Conservation (phyloP, 2,113 vertebrate species). For the Alligator mississippiensis region DNA sequence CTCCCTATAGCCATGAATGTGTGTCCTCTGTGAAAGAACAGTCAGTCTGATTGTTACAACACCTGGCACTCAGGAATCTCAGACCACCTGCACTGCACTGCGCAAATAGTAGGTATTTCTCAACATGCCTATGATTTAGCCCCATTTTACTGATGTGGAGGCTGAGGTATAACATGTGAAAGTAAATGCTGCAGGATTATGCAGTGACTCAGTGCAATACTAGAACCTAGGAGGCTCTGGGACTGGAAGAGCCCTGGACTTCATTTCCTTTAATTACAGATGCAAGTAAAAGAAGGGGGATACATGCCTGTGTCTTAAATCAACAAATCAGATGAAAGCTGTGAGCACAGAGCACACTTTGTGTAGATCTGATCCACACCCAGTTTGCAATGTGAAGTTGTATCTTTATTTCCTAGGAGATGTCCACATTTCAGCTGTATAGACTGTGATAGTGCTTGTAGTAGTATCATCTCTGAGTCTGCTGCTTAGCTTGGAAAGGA, state of each 20-base stretch:
- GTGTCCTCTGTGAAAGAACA: neutral
- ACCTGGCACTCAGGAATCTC: neutral
- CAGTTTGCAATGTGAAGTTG: neutral
- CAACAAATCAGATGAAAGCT: neutral
- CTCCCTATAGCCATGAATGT: neutral
- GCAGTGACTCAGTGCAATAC: neutral
- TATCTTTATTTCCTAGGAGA: neutral
- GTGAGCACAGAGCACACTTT: neutral
- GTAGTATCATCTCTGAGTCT: neutral
- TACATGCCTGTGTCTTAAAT: neutral
- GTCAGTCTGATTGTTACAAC: neutral
- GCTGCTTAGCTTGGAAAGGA: fast-evolving
- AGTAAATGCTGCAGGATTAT: neutral
- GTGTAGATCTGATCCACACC: neutral
- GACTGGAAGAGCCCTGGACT: neutral
- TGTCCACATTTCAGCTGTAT: fast-evolving
- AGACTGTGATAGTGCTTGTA: neutral
- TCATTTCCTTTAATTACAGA: neutral
- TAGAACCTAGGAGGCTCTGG: neutral
- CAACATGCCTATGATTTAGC: neutral
- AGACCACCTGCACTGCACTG: neutral
- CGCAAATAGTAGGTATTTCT: neutral
- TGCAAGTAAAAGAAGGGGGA: neutral
- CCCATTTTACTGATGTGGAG: neutral
- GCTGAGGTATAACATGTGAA: neutral